Evolutionary conservation across 2,113 vertebrate species (phyloP).

Genomic region (Zeus faber): DNA sequence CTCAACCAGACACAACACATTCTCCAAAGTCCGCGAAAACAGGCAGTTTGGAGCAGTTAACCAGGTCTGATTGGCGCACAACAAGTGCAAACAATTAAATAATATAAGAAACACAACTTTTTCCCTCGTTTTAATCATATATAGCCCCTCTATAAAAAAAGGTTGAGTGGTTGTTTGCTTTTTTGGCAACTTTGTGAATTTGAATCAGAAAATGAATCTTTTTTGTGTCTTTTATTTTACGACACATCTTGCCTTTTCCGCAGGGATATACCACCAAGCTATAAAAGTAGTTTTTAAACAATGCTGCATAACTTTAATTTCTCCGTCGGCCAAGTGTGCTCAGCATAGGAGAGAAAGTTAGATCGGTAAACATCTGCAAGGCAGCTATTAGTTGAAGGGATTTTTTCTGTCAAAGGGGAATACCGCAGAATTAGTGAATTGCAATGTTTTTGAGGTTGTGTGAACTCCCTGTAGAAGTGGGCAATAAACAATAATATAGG

Average conservation of each 20-base stretch:
- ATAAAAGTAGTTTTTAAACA: constrained; percentile 63
- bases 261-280: constrained; percentile 67
- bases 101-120: constrained; percentile 57
- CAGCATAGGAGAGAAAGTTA: too few species aligned
- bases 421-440: too few species aligned
- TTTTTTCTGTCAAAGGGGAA: too few species aligned
- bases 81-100: constrained; percentile 65
- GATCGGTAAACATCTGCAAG: neutral
- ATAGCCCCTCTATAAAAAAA: constrained; percentile 62
- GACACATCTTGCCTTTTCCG: constrained; percentile 60
- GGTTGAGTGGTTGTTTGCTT: constrained; percentile 47
- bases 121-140: constrained; percentile 52
- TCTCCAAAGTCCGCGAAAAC: constrained; percentile 55
- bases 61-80: constrained; percentile 46
- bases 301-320: constrained; percentile 65
- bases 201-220: constrained; percentile 60
- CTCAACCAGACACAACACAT: constrained; percentile 61
- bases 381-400: constrained; percentile 10
- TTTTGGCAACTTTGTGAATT: constrained; percentile 53
- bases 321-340: constrained; percentile 5
- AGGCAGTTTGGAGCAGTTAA: constrained; percentile 63
- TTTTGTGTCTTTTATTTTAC: constrained; percentile 56
- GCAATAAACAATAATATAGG: too few species aligned
- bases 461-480: too few species aligned
- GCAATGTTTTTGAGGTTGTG: too few species aligned